Percentiles rank a stretch among this genome's conserved stretches.
phyloP scores from a whole-genome alignment of 2,113 vertebrate species.

The Tetrax tetrax region DNA sequence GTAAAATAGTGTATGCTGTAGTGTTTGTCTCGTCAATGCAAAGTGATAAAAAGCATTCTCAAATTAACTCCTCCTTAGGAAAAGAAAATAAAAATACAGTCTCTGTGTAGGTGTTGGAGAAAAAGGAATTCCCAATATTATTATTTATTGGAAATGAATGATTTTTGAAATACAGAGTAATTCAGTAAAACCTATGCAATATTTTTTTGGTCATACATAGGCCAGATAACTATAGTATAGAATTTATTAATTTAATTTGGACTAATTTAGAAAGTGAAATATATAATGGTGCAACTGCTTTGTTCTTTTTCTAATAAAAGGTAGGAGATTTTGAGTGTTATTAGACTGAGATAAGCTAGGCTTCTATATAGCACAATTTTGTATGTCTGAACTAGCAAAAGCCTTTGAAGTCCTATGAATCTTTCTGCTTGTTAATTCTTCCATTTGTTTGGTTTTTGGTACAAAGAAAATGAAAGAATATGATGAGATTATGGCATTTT shows the following conservation, averaged over 20 bases:
- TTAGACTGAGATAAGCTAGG: constrained; percentile 84
- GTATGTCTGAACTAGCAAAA: constrained; percentile 79
- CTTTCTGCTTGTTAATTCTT: constrained; percentile 85
- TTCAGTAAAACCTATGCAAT: constrained; percentile 17
- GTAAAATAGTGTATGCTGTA: constrained; percentile 16
- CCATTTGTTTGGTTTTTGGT: constrained; percentile 89
- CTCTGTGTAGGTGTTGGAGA: not conserved
- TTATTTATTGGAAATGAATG: constrained; percentile 28
- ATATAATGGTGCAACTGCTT: constrained; percentile 64
- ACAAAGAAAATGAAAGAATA: constrained; percentile 97
- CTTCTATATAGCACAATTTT: constrained; percentile 79
- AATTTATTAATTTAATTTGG: constrained; percentile 48
- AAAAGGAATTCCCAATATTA: not conserved
- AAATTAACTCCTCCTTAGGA: not conserved
- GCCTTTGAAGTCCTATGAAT: constrained; percentile 80
- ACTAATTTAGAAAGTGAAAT: constrained; percentile 63
- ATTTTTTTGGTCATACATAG: not conserved
- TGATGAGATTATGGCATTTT: constrained; percentile 97
- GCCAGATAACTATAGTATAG: constrained; percentile 22
- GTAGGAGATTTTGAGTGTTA: constrained; percentile 78
- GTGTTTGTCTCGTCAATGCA: constrained; percentile 4
- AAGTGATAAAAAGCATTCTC: not conserved
- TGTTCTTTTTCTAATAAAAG: constrained; percentile 79
- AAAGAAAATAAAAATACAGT: not conserved
- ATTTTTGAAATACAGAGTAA: not conserved